Base-by-base conservation (phyloP, 1,140 invertebrate genomes). In the Physella acuta region DNA sequence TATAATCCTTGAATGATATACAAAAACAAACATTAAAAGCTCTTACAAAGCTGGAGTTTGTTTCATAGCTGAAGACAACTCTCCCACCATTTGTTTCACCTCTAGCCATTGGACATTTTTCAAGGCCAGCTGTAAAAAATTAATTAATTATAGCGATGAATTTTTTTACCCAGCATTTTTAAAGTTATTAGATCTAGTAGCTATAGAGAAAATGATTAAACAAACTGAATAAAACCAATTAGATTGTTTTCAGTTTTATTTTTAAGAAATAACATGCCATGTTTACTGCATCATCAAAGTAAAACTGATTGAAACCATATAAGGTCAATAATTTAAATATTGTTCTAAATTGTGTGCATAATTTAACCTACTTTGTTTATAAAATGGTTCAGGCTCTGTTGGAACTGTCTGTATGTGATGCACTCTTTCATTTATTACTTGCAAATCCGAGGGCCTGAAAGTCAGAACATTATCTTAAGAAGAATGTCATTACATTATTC, bases 21-120 rank as follows among this genome's bases (percentile, higher is more conserved):
- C 5, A 55, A 28, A 1, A 3, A 26, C 20, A 26, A 28, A 55
- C 11, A 28, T 26, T 30, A 55, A 63, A 17, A 64, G 20, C 61
- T 78, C 91, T 91, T 86, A 96, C 94, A 87, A 95, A 97, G 4
- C 93, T 92, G 53, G 91, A 89, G 78, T 91, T 90, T 20, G 93
- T 93, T 80, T 91, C 91, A 80, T 96, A 96, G 73, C 92, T 90
- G 82, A 91, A 97, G 56, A 95, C 90, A 26, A 95, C 88, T 8
- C 90, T 90, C 30, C 93, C 93, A 67, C 90, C 90, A 78, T 94
- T 92, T 79, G 95, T 93, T 17, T 92, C 80, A 28, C 79, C 81
- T 64, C 78, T 71, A 55, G 79, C 79, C 76, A 83, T 79, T 28
- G 82, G 83, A 8, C 73, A 78, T 56, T 76, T 79, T 67, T 85